Percentiles rank a stretch among this genome's conserved stretches.
Evolutionary conservation across 2,888 invertebrate species (phyloP).

Genomic region (Orthosia cruda): DNA sequence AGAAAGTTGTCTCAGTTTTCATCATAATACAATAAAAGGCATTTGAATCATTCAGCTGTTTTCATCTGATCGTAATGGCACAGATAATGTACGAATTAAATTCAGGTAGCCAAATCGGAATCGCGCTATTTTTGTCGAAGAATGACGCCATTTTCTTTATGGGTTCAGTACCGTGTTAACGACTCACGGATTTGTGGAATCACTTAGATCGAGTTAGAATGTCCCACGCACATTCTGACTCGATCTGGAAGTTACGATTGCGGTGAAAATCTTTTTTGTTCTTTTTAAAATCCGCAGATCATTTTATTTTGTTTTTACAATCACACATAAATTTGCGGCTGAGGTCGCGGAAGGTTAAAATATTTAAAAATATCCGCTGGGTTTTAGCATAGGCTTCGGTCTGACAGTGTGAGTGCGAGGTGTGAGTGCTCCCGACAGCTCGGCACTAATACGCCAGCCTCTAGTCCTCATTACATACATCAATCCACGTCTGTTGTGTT

Average conservation of each 20-base stretch:
- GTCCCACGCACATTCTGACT: conserved; percentile 39
- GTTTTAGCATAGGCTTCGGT: conserved; percentile 20
- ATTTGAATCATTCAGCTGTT: conserved; percentile 65
- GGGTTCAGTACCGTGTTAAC: conserved; percentile 44
- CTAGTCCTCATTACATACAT: conserved; percentile 61
- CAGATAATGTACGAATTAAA: conserved; percentile 44
- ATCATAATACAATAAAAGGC: conserved; percentile 61
- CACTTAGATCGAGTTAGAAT: conserved; percentile 51
- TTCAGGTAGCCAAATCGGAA: conserved; percentile 55
- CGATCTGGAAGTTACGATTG: conserved; percentile 30
- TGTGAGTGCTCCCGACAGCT: conserved; percentile 11
- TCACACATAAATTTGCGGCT: not conserved
- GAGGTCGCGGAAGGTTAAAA: conserved; percentile 46
- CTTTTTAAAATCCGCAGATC: conserved; percentile 20
- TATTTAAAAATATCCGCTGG: conserved; percentile 48
- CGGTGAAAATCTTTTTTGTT: conserved; percentile 15
- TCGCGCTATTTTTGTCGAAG: conserved; percentile 35
- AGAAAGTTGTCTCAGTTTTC: conserved; percentile 62
- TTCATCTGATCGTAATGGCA: conserved; percentile 53
- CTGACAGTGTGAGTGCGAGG: not conserved
- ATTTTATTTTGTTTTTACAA: conserved; percentile 49
- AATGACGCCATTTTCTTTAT: conserved; percentile 48
- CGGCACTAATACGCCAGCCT: conserved; percentile 27
- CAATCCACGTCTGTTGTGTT: conserved; percentile 65
- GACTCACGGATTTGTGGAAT: conserved; percentile 48